These are phyloP conservation scores for Phyto melanocephala DNA, from an alignment of 2,888 invertebrate species.

Conservation along the genomic window DNA sequence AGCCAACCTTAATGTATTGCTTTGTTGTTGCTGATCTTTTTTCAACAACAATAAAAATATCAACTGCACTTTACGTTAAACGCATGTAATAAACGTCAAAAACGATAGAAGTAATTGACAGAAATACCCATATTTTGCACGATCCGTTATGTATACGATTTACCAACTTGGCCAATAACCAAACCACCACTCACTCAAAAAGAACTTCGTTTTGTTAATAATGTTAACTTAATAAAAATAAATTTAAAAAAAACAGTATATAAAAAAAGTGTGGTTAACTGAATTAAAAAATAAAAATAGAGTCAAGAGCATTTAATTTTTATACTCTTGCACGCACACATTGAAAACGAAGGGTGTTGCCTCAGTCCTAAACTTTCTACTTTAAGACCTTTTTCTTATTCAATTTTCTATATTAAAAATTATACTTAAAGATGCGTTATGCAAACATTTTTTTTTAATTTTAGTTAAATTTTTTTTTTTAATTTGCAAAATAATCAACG, in stretches of 20 bases:
- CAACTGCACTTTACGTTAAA: slow-evolving; percentile 6
- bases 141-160: slow-evolving; percentile 29
- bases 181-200: slow-evolving; percentile 65
- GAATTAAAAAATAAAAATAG: slow-evolving; percentile 26
- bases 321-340: slow-evolving; percentile 18
- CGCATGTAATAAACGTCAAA: neutral
- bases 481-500: no score
- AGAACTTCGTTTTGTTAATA: slow-evolving; percentile 73
- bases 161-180: slow-evolving; percentile 34
- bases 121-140: neutral
- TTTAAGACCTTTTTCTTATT: no score
- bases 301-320: slow-evolving; percentile 36
- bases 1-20: slow-evolving; percentile 16
- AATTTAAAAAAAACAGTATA: slow-evolving; percentile 10
- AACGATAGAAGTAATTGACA: neutral
- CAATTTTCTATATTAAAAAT: no score
- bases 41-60: slow-evolving; percentile 12
- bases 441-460: no score
- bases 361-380: no score
- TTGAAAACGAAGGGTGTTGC: no score
- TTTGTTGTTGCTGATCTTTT: neutral
- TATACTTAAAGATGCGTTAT: no score
- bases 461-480: no score
- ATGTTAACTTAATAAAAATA: slow-evolving; percentile 71
- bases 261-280: slow-evolving; percentile 46